Evolutionary conservation across 2,888 invertebrate genomes (phyloP), one percentile per base, ranked within the genome.

Genomic region (Vannuccia rotundouncinata): DNA sequence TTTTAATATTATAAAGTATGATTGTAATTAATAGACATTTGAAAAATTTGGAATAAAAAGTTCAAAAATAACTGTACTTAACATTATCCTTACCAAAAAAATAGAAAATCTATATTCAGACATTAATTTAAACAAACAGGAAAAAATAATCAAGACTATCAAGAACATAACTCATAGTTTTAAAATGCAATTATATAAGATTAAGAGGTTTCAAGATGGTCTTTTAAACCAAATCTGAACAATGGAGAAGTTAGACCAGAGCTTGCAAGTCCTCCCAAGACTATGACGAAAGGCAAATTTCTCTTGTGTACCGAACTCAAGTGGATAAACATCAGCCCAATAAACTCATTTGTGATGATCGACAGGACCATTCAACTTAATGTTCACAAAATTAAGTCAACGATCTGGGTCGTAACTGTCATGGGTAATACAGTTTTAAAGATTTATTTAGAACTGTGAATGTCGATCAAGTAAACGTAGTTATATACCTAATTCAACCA

Each of bases 301-400:
- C 13, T 66, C 66, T 5, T 5, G 25, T 22, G 66, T 66, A 22
- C 25, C 66, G 25, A 66, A 66, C 66, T 66, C 5, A 13, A 22
- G 66, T 27, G 66, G 66, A 66, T 66, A 22, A 66, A 27, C 25
- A 66, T 66, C 66, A 27, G 66, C 66, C 45, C 66, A 66, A 66
- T 66, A 66, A 5, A 66, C 25, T 17, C 66, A 66, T 22, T 66
- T 66, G 66, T 66, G 10, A 66, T 27, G 66, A 66, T 2, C 2
- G 66, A 5, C 10, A 66, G 2, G 66, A 22, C 22, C 66, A 66
- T 66, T 66, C 10, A 66, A 66, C 66, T 22, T 66, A 66, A 66
- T 66, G 13, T 66, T 66, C 66, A 66, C 66, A 66, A 66, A 66
- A 66, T 66, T 66, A 66, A 66, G 22, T 66, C 66, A 2, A 66